Evolutionary conservation across 2,113 vertebrate species (phyloP), one percentile per base, ranked within the genome.

Genomic region (Illadopsis cleaveri): DNA sequence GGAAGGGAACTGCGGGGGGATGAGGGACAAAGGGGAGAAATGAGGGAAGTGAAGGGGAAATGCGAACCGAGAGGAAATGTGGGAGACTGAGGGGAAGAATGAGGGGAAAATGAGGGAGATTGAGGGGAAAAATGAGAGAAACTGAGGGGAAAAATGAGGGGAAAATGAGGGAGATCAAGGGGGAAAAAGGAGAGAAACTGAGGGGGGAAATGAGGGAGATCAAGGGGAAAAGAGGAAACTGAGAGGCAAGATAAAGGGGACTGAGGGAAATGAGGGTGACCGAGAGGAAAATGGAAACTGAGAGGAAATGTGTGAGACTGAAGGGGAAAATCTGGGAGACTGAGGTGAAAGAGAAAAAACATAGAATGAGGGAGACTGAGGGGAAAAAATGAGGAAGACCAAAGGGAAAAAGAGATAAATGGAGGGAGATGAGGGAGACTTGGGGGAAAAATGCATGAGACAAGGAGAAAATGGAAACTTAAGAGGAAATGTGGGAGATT

Each of bases 351-450:
- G 61, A 18, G 40, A 22, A 21, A 51, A 72, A 18, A 40, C 40
- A 40, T 15, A 40, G 15, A 62, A 83, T 38, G 7, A 45, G 47
- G 18, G 28, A 57, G 31, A 66, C 9, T 35, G 8, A 8, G 22
- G 20, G 35, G 35, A 0, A 14, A 56, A 56, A 47, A 15, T 0
- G 2, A 53, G 10, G n/a, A 25, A 62, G 28, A 37, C 8, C 25
- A 37, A 72, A 18, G 47, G 33, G 22, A 20, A 50, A 71, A 17
- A 18, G 33, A 62, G 27, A 44, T 35, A 51, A 71, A 61, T 0
- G 0, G 7, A 54, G 38, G 18, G 30, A 72, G 54, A 83, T 38
- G 7, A 54, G 47, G 14, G 30, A 57, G 31, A 58, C 9, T 35
- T 10, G 10, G 22, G 20, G 35, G 35, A 0, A 14, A 56, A 56